These are phyloP conservation scores for Ptychobarbus kaznakovi DNA, from an alignment of 2,797 vertebrate genomes.

Conservation along the genomic window DNA sequence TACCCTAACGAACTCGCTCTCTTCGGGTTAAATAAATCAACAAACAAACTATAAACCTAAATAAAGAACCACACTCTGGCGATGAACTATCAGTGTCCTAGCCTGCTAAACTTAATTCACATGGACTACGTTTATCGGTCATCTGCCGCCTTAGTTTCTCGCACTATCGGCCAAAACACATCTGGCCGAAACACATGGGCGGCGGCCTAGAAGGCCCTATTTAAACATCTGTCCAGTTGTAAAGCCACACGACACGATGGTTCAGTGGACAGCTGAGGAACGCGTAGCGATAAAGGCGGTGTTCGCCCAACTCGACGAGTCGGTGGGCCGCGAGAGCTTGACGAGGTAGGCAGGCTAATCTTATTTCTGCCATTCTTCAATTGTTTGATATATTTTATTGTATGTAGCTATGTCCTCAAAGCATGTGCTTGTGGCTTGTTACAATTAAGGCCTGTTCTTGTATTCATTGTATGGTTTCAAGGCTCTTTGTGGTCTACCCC, in stretches of 20 bases:
- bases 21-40: background rate
- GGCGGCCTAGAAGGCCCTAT: background rate
- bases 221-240: constrained; percentile 1
- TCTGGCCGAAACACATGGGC: background rate
- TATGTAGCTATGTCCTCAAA: background rate
- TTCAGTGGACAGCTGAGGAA: constrained; percentile 74
- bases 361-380: background rate
- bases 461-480: constrained; percentile 52
- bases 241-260: constrained; percentile 69
- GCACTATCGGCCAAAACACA: constrained; percentile 9
- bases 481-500: constrained; percentile 86
- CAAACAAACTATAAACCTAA: background rate
- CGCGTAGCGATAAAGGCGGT: constrained; percentile 67
- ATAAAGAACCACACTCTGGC: background rate
- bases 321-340: constrained; percentile 72
- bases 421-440: background rate
- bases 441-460: background rate
- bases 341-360: constrained; percentile 62
- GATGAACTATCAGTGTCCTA: background rate
- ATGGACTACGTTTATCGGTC: background rate
- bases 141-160: background rate
- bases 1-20: background rate
- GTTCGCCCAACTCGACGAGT: constrained; percentile 68
- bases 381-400: background rate
- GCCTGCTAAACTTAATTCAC: background rate